Evolutionary conservation across 1,140 invertebrate species (phyloP), one percentile per base, ranked within the genome.

Genomic region (Diorhabda elongata): DNA sequence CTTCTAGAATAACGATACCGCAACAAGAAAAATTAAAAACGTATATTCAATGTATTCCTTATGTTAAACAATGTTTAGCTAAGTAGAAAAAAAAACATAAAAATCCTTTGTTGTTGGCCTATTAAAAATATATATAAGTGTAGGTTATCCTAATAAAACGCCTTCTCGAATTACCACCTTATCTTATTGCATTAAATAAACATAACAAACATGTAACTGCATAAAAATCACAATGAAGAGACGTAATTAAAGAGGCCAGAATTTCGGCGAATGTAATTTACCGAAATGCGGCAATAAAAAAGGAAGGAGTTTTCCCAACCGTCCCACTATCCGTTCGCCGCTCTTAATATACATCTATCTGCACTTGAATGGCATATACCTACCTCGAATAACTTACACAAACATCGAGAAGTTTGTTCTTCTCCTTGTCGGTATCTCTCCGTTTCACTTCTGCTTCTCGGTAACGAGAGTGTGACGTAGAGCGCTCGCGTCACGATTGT

Each of bases 401-500:
- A 52, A 52, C 47, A 52, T 52, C 47, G 47, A 52, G 47, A 52
- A 52, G 47, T 57, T 41, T 41, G 9, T 64, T 47, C 47, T 11
- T 64, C 63, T 64, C 47, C 45, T 47, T 62, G 42, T 64, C 9
- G 3, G n/a, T 56, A 44, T 42, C 41, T 64, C 63, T 64, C 63
- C 41, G 43, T 64, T 47, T 62, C 44, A 45, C 47, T 52, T 52
- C 47, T 52, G 47, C 4, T 52, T 52, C 47, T 52, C 11, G 47
- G 63, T 64, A 64, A 64, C 63, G 63, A 64, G 63, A 64, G 52
- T 64, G 44, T 64, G 63, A 64, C 63, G 63, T 64, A 47, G 63
- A 26, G 6, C 63, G 52, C 45, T 57, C 44, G 63, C 63, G 63
- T 64, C 63, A 64, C 63, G 63, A 64, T 45, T 64, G 43, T 64